Conservation (phyloP, 2,113 vertebrate species). For the Melospiza melodia region DNA sequence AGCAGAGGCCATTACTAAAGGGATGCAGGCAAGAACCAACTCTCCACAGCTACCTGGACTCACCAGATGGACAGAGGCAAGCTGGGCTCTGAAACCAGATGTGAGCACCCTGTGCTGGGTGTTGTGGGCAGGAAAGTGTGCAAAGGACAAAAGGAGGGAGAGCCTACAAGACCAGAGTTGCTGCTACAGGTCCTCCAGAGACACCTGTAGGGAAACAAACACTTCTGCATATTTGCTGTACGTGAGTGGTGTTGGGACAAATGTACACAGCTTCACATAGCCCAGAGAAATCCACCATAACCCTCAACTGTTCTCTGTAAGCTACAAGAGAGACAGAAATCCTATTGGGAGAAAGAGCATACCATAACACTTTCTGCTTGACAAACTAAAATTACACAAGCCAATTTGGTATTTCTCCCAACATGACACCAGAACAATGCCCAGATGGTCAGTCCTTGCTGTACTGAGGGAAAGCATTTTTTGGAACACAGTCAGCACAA, state of each 20-base stretch:
- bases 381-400: neutral
- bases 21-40: neutral
- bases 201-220: neutral
- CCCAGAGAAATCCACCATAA: neutral
- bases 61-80: neutral
- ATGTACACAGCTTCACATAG: rapidly evolving
- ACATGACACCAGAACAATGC: rapidly evolving
- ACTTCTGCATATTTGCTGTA: rapidly evolving
- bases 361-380: neutral
- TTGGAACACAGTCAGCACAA: neutral
- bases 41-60: neutral
- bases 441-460: neutral
- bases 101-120: neutral
- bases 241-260: rapidly evolving
- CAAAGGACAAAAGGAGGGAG: neutral
- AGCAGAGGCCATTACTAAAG: neutral
- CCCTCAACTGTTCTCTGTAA: rapidly evolving
- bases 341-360: rapidly evolving
- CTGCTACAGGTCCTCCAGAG: neutral
- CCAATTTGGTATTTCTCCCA: neutral
- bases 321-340: neutral
- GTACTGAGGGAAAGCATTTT: neutral
- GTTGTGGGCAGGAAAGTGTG: neutral
- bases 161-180: neutral
- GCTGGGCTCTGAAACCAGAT: neutral